phyloP scores from a whole-genome alignment of 2,797 vertebrate genomes.

The Neosilurus hyrtlii region DNA sequence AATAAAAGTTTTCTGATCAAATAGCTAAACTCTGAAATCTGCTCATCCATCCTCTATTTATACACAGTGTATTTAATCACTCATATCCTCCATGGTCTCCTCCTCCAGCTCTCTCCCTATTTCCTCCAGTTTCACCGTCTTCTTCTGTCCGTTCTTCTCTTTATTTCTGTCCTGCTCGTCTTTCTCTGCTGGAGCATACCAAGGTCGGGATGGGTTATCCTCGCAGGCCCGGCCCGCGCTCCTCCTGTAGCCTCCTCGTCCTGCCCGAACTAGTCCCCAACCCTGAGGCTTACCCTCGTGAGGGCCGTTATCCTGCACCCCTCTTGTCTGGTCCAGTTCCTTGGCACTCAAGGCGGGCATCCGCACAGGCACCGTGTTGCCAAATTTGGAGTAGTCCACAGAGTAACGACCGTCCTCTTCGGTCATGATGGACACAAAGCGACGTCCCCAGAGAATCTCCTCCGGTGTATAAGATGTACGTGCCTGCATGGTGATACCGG shows the following conservation, averaged over 20 bases:
- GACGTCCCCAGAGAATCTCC: slow-evolving; percentile 94
- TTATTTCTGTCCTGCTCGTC: slow-evolving; percentile 53
- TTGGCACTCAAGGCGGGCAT: slow-evolving; percentile 87
- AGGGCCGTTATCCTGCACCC: slow-evolving; percentile 62
- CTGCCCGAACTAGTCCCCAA: slow-evolving; percentile 76
- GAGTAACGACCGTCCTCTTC: slow-evolving; percentile 94
- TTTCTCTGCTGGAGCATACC: slow-evolving; percentile 65
- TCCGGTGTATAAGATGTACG: slow-evolving; percentile 92
- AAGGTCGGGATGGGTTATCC: slow-evolving; percentile 61
- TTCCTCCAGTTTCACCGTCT: slow-evolving; percentile 72
- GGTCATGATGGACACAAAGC: slow-evolving; percentile 91
- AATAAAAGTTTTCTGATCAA: slow-evolving; percentile 18
- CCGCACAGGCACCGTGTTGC: slow-evolving; percentile 86
- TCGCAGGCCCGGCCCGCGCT: slow-evolving; percentile 68
- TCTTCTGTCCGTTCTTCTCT: slow-evolving; percentile 65
- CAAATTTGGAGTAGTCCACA: slow-evolving; percentile 95
- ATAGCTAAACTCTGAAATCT: neutral
- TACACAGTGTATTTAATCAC: slow-evolving; percentile 52
- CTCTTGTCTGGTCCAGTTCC: slow-evolving; percentile 84
- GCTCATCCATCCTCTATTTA: neutral
- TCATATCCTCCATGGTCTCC: slow-evolving; percentile 60
- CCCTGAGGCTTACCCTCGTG: slow-evolving; percentile 67
- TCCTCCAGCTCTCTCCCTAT: slow-evolving; percentile 67
- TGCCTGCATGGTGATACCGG: slow-evolving; percentile 93
- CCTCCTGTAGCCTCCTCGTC: slow-evolving; percentile 73